phyloP scores from a whole-genome alignment of 2,797 vertebrate species.

The Poecilia gillii region DNA sequence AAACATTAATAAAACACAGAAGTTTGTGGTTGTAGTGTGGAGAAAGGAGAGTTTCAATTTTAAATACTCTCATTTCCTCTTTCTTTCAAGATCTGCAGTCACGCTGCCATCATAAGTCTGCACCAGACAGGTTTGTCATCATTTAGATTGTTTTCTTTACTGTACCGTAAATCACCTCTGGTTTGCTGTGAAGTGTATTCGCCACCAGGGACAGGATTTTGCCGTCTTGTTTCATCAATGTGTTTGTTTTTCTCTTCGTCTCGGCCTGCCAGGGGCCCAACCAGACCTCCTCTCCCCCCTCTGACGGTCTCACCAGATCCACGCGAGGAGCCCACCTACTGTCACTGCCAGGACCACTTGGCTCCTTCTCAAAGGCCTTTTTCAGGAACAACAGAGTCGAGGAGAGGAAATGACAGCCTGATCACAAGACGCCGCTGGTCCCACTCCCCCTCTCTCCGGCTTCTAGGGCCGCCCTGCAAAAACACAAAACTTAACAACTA shows the following conservation, averaged over 20 bases:
- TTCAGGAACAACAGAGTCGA: constrained; percentile 78
- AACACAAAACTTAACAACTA: no score
- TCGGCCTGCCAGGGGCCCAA: constrained; percentile 58
- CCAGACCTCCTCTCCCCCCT: constrained; percentile 76
- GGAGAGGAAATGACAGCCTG: constrained; percentile 80
- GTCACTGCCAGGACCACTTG: constrained; percentile 78
- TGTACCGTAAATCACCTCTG: constrained; percentile 14
- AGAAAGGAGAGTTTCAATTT: not conserved
- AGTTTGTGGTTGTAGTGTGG: not conserved
- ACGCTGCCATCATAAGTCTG: not conserved
- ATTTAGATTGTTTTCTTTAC: constrained; percentile 6
- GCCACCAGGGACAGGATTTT: constrained; percentile 60
- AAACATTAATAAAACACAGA: not conserved
- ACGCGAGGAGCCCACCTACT: constrained; percentile 74
- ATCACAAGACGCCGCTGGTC: constrained; percentile 71
- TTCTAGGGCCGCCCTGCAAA: constrained; percentile 18
- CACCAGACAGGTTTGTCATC: not conserved
- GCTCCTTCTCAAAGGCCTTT: constrained; percentile 74
- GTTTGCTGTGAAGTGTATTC: constrained; percentile 30
- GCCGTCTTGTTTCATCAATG: constrained; percentile 59
- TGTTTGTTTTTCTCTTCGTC: constrained; percentile 73
- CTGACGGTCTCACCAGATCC: constrained; percentile 73
- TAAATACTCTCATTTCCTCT: not conserved
- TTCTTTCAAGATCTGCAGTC: not conserved
- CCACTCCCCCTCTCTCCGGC: constrained; percentile 37